These are phyloP conservation scores for Chloroceryle amazona DNA, from an alignment of 2,797 vertebrate species.

Conservation along the genomic window DNA sequence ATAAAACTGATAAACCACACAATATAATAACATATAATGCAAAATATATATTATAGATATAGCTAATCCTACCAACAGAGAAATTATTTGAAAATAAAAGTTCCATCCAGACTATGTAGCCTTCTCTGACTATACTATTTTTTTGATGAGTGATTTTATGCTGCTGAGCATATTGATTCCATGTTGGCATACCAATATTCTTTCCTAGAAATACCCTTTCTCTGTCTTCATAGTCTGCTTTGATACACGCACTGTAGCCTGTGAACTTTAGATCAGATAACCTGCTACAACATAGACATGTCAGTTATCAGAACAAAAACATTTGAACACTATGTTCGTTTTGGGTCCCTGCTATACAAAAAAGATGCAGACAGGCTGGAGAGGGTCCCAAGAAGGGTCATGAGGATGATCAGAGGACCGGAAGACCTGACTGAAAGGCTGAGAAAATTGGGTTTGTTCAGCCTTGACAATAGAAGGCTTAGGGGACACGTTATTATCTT, in stretches of 20 bases:
- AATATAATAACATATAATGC: background rate
- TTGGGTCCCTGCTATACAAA: too few relatives aligned
- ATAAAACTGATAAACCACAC: background rate
- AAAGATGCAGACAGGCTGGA: too few relatives aligned
- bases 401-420: too few relatives aligned
- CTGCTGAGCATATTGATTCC: background rate
- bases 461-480: too few relatives aligned
- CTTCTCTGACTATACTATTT: background rate
- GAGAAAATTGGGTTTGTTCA: too few relatives aligned
- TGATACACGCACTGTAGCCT: background rate
- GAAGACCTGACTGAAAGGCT: too few relatives aligned
- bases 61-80: background rate
- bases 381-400: too few relatives aligned
- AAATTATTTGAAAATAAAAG: background rate
- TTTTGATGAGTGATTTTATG: background rate
- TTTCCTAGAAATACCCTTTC: background rate
- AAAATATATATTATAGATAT: background rate
- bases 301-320: background rate
- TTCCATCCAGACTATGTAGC: background rate
- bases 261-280: background rate
- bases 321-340: background rate
- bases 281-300: background rate
- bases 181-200: background rate
- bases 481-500: too few relatives aligned
- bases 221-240: background rate